Base-by-base conservation (phyloP, 2,113 vertebrate genomes). In the Tetrao urogallus region DNA sequence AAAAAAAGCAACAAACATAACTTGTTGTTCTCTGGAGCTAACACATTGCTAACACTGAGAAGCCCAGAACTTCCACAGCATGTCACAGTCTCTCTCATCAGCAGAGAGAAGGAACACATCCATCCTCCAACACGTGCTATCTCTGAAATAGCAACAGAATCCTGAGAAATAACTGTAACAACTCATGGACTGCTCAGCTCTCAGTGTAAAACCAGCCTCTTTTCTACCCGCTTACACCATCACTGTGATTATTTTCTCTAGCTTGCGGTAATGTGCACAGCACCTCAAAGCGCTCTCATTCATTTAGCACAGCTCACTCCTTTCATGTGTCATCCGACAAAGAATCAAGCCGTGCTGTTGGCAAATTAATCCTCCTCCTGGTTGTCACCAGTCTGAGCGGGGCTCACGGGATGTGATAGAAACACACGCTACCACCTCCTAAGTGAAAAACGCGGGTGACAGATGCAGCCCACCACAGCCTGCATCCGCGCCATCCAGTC, bases 11-110 rank as follows among this genome's bases (percentile, higher is more conserved):
- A 28, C 27, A 54, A 54, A 40, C 24, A 52, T 10, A 61, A 36
- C 43, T 94, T 81, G 89, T 85, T 93, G 87, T 92, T 93, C 87
- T 94, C 87, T 52, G 85, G 87, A 92, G 84, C 79, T 85, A 91
- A 83, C 58, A 50, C 89, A 78, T 48, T 28, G 56, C 74, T 91
- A 89, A 70, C 82, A 61, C 89, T 25, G 60, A 92, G 82, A 94
- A 91, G 91, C 64, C 60, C 72, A 88, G 82, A 89, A 82, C 58
- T 74, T 66, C 66, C 18, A 50, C 65, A 89, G 79, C 52, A 71
- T 88, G 93, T 93, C 78, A 77, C 79, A 91, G 56, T 71, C 72
- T 88, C 79, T 67, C 56, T 42, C 57, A n/a, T 67, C 82, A 92
- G 45, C 3, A 38, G 71, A 82, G 87, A 92, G 69, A 93, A 82